Percentiles rank a stretch among this genome's conserved stretches.
Conservation (phyloP, 2,888 invertebrate genomes). For the Diloba caeruleocephala region DNA sequence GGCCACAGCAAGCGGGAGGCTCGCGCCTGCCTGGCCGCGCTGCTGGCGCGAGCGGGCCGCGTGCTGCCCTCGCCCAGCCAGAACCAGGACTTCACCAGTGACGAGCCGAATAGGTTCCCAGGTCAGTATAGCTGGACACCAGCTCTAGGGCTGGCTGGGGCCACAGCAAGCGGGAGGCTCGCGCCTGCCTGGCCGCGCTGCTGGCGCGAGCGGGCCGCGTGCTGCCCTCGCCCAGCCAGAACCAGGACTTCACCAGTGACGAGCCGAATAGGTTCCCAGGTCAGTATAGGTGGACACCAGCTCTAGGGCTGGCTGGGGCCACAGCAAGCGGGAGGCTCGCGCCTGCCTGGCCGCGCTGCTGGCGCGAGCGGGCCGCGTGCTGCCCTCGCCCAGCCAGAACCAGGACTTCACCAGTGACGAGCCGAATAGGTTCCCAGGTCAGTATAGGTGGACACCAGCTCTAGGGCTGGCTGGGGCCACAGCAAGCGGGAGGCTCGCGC, state of each 20-base stretch:
- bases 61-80: slow-evolving; percentile 54
- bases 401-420: slow-evolving; percentile 71
- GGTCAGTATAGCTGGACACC: too few relatives aligned
- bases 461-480: too few relatives aligned
- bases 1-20: too few relatives aligned
- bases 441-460: too few relatives aligned
- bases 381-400: slow-evolving; percentile 44
- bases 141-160: too few relatives aligned
- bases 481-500: too few relatives aligned
- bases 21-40: background rate
- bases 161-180: too few relatives aligned
- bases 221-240: background rate
- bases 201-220: background rate
- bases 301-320: too few relatives aligned
- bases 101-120: slow-evolving; percentile 36
- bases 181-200: background rate
- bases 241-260: slow-evolving; percentile 1
- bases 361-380: slow-evolving; percentile 70
- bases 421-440: background rate
- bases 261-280: slow-evolving; percentile 27
- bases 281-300: too few relatives aligned
- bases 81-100: slow-evolving; percentile 69
- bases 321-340: too few relatives aligned
- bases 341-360: background rate
- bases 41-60: slow-evolving; percentile 68